phyloP scores from a whole-genome alignment of 2,113 vertebrate species.

The Sus scrofa region T2T-Sscrofa CM000822.6:55209501-55210000 shows the following conservation, averaged over 20 bases:
- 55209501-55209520: background rate
- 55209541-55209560: background rate
- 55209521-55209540: background rate
- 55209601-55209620: background rate
- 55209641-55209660: background rate
- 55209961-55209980: conserved; percentile 34
- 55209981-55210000: conserved; percentile 23
- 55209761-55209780: background rate
- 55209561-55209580: background rate
- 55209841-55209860: background rate
- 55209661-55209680: conserved; percentile 23
- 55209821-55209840: background rate
- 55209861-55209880: background rate
- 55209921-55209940: background rate
- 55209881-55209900: background rate
- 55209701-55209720: background rate
- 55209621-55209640: background rate
- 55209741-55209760: background rate
- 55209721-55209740: background rate
- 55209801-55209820: background rate
- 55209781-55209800: background rate
- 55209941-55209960: background rate
- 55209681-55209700: background rate
- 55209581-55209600: background rate
- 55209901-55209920: background rate